These are phyloP conservation scores for Macroteleia sp. DNA, from an alignment of 2,888 invertebrate species.

Conservation along the genomic window DNA sequence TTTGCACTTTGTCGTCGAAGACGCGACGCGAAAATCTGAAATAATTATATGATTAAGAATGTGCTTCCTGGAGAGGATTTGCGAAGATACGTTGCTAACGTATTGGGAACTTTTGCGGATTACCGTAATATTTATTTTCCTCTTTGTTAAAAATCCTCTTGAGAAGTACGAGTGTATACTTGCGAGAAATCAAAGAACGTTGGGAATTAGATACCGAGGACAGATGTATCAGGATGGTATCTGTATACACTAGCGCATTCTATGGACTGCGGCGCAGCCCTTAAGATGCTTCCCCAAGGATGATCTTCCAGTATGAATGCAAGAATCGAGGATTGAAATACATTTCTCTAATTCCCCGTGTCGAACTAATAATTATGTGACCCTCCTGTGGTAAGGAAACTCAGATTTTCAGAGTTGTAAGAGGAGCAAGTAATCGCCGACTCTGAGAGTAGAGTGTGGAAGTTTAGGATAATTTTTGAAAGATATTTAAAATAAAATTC, in stretches of 20 bases:
- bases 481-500: too few species aligned
- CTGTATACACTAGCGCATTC: slow-evolving; percentile 47
- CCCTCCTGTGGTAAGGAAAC: slow-evolving; percentile 36
- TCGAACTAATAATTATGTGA: slow-evolving; percentile 61
- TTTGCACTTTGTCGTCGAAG: slow-evolving; percentile 23
- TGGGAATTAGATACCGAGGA: slow-evolving; percentile 63
- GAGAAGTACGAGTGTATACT: slow-evolving; percentile 51
- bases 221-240: slow-evolving; percentile 59
- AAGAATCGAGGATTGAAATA: slow-evolving; percentile 71
- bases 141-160: slow-evolving; percentile 72
- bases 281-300: slow-evolving; percentile 72
- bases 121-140: slow-evolving; percentile 79
- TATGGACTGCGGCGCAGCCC: slow-evolving; percentile 56
- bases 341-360: slow-evolving; percentile 71
- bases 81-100: slow-evolving; percentile 24
- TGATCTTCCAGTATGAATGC: slow-evolving; percentile 72
- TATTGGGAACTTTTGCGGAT: slow-evolving; percentile 32
- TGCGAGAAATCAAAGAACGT: slow-evolving; percentile 72
- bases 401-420: slow-evolving; percentile 17
- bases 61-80: slow-evolving; percentile 14
- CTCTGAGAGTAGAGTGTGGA: too few species aligned
- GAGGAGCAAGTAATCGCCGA: too few species aligned
- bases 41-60: slow-evolving; percentile 45
- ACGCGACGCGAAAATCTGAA: slow-evolving; percentile 3
- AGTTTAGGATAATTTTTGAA: too few species aligned